Base-by-base conservation (phyloP, 2,888 invertebrate genomes). In the Tetranychus piercei region DNA sequence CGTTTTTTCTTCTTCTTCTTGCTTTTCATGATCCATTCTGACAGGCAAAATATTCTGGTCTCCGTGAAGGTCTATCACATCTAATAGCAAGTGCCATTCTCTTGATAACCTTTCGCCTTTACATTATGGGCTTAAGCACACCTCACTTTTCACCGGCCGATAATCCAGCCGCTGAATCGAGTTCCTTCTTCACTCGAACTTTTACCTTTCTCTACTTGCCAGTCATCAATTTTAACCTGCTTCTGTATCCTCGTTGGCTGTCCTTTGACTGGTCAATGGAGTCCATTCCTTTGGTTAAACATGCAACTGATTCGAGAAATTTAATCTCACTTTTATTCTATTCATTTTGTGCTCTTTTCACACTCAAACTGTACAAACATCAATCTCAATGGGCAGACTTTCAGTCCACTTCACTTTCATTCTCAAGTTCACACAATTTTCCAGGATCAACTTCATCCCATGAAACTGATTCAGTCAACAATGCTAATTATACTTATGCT, bases 261-360 rank as follows among this genome's bases (percentile, higher is more conserved):
- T 94, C 94, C 83, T 97, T 95, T 84, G 96, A 97, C 84, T 97
- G 96, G 97, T 94, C 95, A 44, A 96, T 97, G 96, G 94, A 94
- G 80, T 90, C 96, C 1, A 88, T 97, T 80, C 93, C 94, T 9
- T 87, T 91, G 77, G 88, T 97, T 79, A 88, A 88, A 72, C 87
- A 88, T 44, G 79, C 91, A 22, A 85, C 87, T 80, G 96, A 97
- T 82, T 84, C 86, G 6, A 86, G 96, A 78, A 93, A 93, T 82
- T 82, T 91, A 75, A 85, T 88, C 77, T 88, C 91, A 5, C 81
- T 89, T 7, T 23, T 76, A 4, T 76, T 76, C 69, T 76, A 75
- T 64, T 34, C 71, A 55, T 15, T 55, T 15, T 55, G 9, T 15
- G 15, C 15, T 15, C 15, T 15, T 15, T 15, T 55, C 55, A 15